A percentile compares a stretch with the other conserved stretches of the same genome.
Evolutionary conservation across 2,113 vertebrate genomes (phyloP).

Genomic region (Picathartes gymnocephalus): DNA sequence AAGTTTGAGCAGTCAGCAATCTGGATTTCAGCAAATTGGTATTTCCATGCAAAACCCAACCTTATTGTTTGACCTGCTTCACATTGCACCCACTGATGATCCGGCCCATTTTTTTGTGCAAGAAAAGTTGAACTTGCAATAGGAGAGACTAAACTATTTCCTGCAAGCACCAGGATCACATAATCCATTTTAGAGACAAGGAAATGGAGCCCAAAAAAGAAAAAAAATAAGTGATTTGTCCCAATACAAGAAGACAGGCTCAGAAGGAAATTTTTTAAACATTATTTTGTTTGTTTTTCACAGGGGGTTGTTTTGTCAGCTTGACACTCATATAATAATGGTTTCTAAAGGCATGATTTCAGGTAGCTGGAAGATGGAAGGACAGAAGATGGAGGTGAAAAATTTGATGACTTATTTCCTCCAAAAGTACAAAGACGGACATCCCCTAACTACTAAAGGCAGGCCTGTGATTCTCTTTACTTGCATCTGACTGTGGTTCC

Average conservation of each 20-base stretch:
- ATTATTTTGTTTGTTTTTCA: neutral
- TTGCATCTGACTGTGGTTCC: neutral
- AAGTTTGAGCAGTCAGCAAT: neutral
- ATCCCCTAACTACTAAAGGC: neutral
- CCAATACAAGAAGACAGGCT: neutral
- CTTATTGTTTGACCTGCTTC: neutral
- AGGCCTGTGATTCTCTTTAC: neutral
- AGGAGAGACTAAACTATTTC: neutral
- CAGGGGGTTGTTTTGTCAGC: neutral
- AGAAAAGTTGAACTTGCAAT: neutral
- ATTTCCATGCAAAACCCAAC: neutral
- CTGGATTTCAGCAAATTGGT: neutral
- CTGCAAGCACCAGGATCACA: neutral
- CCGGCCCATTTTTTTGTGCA: neutral
- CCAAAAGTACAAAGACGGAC: neutral
- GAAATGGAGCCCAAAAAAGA: neutral
- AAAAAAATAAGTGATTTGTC: neutral
- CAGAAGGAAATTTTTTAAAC: neutral
- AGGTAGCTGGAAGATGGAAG: neutral
- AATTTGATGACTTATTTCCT: neutral
- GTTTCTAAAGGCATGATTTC: neutral
- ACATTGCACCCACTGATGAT: fast-evolving
- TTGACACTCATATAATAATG: neutral
- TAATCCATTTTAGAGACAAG: neutral
- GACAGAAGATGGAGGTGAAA: neutral